Evolutionary conservation across 2,888 invertebrate species (phyloP), one percentile per base, ranked within the genome.

Genomic region (Branchipolynoe longqiensis): DNA sequence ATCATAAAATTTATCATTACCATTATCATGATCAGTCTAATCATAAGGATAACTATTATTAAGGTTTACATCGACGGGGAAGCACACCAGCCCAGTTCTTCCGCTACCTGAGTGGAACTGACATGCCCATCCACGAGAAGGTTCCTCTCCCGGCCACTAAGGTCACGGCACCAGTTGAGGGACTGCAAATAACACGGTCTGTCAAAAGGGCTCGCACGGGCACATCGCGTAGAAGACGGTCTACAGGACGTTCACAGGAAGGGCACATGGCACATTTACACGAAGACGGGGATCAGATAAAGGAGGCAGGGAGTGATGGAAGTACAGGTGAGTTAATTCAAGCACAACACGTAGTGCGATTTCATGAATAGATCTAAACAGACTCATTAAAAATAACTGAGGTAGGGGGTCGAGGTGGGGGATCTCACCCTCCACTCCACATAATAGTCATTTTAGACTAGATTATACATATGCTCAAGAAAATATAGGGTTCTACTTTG

Each of bases 81-180:
- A 28, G 28, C 48, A 48, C 82, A 0, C 82, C 82, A 4, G 82
- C 82, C 3, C 33, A 82, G 48, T 84, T 84, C 69, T 84, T 84
- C 54, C 41, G 84, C 2, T 48, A 48, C 64, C 64, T 84, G n/a
- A 69, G 69, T 22, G 84, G 84, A 14, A 84, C 84, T 2, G 69
- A 84, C 54, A 84, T 54, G 14, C 84, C 31, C 1, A 62, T 84
- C 2, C 48, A 84, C 64, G 48, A 62, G 14, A 84, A 69, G 48
- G 48, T 84, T 31, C 84, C 84, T 6, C 48, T n/a, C 4, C 78
- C 78, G 54, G 78, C 41, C n/a, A 54, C 41, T 8, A 33, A 48
- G 28, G 31, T 25, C 28, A 48, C 48, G n/a, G 48, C 41, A 4
- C 78, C 78, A 12, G 78, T 78, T 1, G 78, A 41, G 54, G 78